Evolutionary conservation across 2,797 vertebrate species (phyloP), one percentile per base, ranked within the genome.

Genomic region (Coccyzus lansbergi): DNA sequence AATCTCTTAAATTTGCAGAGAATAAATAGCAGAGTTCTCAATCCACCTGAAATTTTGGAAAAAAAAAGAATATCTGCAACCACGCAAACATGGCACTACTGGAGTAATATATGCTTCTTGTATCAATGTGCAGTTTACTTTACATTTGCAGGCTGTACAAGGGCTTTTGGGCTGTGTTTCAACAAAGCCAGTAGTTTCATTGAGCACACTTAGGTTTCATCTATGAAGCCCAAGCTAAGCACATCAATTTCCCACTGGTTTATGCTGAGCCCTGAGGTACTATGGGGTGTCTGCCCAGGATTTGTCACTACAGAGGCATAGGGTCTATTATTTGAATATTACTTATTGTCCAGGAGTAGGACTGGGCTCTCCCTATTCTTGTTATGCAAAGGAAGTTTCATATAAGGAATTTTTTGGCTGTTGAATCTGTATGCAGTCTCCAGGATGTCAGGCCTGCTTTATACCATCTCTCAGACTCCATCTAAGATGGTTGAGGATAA

Each of bases 131-230:
- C 4, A 70, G 18, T n/a, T 40, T 49, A 76, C 62, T 77, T 77
- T 69, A 26, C 8, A 49, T 58, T 69, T 83, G 38, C 7, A 58
- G 13, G 17, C 21, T 42, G 21, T 4, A 38, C 4, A 55, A 63
- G 8, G 5, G 7, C 48, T 70, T 90, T 72, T n/a, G 70, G 15
- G 4, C 4, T 42, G 9, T 38, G 14, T 74, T 81, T 67, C 69
- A 88, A 17, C 31, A 76, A 86, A 65, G 12, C 7, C 34, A 17
- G 34, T 31, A 40, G 1, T 11, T 74, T 81, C 21, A 25, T 5
- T 71, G 44, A 65, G 12, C 10, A 12, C 2, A 6, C 5, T 65
- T 8, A 15, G 2, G 1, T 76, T 72, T 76, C 1, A 1, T 29
- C 26, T 46, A 0, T 19, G 28, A 31, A 60, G 15, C 4, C 20